Percentiles rank a stretch among this genome's conserved stretches.
Evolutionary conservation across 92 coral and sea anemone genomes (phyloP).

Genomic region (Hydrozoanthus gracilis): DNA sequence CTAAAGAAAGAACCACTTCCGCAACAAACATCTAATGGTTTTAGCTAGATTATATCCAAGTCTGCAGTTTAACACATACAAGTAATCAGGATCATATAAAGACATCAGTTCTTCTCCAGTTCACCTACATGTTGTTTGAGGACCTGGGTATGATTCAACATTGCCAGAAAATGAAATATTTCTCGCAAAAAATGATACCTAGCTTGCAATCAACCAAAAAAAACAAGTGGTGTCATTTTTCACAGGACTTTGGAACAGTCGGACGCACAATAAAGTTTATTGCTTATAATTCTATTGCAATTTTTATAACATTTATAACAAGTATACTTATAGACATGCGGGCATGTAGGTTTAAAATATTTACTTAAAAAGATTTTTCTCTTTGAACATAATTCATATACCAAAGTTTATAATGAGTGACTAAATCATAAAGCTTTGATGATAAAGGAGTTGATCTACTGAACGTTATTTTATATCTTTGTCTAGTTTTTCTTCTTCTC

Average conservation of each 20-base stretch:
- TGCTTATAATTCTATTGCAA: no score
- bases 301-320: no score
- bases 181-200: conserved; percentile 27
- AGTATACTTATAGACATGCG: no score
- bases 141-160: conserved; percentile 39
- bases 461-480: conserved; percentile 37
- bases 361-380: conserved; percentile 33
- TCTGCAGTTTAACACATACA: conserved; percentile 36
- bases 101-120: conserved; percentile 8
- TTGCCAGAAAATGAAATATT: conserved; percentile 26
- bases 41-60: conserved; percentile 25
- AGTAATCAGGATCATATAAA: conserved; percentile 12
- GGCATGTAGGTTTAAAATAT: conserved; percentile 31
- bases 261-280: conserved; percentile 29
- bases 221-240: no score
- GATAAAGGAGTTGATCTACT: conserved; percentile 50
- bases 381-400: conserved; percentile 48
- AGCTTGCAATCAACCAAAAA: conserved; percentile 27
- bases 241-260: neutral
- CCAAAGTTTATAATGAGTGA: conserved; percentile 36
- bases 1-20: conserved; percentile 44
- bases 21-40: no score
- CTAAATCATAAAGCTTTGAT: conserved; percentile 48
- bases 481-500: conserved; percentile 51
- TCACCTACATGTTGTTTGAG: neutral